Conservation (phyloP, 2,888 invertebrate genomes). For the Caenorhabditis sp. region DNA sequence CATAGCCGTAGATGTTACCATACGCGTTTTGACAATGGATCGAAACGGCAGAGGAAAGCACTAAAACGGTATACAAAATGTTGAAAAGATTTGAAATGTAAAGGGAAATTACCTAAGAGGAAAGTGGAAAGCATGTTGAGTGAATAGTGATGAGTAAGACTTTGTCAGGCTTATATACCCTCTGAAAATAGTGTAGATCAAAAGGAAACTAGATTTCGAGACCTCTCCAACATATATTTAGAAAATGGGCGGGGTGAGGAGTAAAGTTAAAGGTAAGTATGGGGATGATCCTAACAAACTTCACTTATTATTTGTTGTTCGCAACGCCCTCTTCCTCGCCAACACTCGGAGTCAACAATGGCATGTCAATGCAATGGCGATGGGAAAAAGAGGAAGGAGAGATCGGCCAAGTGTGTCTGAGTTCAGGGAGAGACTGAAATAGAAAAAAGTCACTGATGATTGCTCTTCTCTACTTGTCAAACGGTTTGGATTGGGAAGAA, state of each 20-base stretch:
- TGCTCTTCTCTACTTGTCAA: conserved; percentile 12
- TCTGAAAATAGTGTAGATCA: no score
- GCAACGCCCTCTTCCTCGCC: conserved; percentile 27
- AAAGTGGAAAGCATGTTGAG: no score
- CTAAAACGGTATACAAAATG: conserved; percentile 1
- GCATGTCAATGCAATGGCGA: conserved; percentile 48
- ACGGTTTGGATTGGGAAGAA: conserved; percentile 28
- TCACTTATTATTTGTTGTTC: conserved; percentile 64
- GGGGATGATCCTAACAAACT: conserved; percentile 61
- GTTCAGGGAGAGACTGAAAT: conserved; percentile 58
- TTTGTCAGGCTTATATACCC: conserved; percentile 30
- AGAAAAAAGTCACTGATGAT: conserved; percentile 31
- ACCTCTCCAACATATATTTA: conserved; percentile 49
- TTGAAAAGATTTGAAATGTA: not conserved
- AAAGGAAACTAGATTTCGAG: conserved; percentile 29
- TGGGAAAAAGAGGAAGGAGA: no score
- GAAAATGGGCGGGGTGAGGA: conserved; percentile 47
- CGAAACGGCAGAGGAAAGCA: not conserved
- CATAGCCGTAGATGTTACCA: conserved; percentile 72
- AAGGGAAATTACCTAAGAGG: conserved; percentile 37
- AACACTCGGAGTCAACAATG: conserved; percentile 49
- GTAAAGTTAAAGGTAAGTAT: conserved; percentile 55
- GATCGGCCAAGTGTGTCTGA: conserved; percentile 51
- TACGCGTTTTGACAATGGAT: conserved; percentile 38
- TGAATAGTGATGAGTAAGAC: no score